Evolutionary conservation across 2,888 invertebrate genomes (phyloP), one percentile per base, ranked within the genome.

Genomic region (Crocallis elinguaria): DNA sequence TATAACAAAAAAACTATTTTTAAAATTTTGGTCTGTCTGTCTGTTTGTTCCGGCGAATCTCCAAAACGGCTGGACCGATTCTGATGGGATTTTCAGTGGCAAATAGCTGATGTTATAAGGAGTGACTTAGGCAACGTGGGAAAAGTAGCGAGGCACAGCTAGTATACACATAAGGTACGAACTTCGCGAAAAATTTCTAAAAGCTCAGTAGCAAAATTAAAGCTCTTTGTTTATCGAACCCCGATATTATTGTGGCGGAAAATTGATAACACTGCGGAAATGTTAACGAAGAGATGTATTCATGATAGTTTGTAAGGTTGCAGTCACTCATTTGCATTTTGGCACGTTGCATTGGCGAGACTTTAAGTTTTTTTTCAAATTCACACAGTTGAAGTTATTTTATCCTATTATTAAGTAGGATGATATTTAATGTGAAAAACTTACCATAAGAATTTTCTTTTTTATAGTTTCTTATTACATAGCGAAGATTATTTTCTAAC

Each of bases 301-400:
- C 74, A 73, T 80, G 73, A 76, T 60, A 27, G 62, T 74, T 32
- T 39, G 67, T 69, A 66, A 70, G 67, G 65, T 69, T 66, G 72
- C 68, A 71, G 67, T 62, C 49, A 42, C 44, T 60, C 65, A 82
- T 86, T 86, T 84, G 82, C 86, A 86, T 86, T 84, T 87, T 87
- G 87, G 86, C 87, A 71, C 60, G 70, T 64, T 64, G 51, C 62
- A 56, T 63, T 83, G 80, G 81, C 83, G n/a, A 33, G n/a, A 8
- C 7, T 19, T 23, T 14, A 41, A 17, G 33, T 23, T 43, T 21
- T 33, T 33, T 14, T 12, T 1, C 8, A 14, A 17, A 29, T 29
- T 11, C 3, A 17, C 11, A n/a, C 35, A 19, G 35, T 3, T 12
- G 14, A 32, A 17, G 14, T 19, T n/a, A n/a, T 33, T 8, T 33